phyloP scores from a whole-genome alignment of 2,797 vertebrate species.

The Crax fasciolata region DNA sequence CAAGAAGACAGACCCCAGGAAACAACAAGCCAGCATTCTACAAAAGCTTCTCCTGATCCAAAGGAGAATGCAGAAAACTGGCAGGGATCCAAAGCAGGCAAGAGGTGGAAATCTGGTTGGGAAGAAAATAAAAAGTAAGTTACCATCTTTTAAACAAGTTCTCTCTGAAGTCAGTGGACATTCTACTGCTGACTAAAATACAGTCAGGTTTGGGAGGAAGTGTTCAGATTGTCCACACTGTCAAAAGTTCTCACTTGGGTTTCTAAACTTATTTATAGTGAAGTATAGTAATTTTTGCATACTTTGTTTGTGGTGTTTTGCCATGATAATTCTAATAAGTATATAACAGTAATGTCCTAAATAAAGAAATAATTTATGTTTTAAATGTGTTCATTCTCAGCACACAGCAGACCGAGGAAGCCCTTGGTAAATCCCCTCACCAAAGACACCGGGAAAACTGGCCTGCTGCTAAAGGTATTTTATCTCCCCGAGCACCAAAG shows the following conservation, averaged over 20 bases:
- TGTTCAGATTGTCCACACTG: background rate
- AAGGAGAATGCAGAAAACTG: slow-evolving; percentile 90
- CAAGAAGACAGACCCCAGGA: slow-evolving; percentile 90
- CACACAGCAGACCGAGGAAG: slow-evolving; percentile 86
- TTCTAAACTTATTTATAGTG: background rate
- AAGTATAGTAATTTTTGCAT: background rate
- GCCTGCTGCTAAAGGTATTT: slow-evolving; percentile 85
- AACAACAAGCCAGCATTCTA: slow-evolving; percentile 83
- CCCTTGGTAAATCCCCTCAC: slow-evolving; percentile 85
- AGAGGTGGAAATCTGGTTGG: slow-evolving; percentile 96
- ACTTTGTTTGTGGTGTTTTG: background rate
- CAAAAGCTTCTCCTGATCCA: slow-evolving; percentile 84
- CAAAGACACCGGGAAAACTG: slow-evolving; percentile 90
- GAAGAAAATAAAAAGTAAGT: slow-evolving; percentile 96
- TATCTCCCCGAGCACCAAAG: slow-evolving; percentile 89
- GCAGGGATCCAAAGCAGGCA: slow-evolving; percentile 85
- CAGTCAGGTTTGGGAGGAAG: background rate
- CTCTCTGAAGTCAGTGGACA: background rate
- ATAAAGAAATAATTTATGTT: background rate
- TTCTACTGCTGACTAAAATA: background rate
- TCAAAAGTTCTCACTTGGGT: background rate
- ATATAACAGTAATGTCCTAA: background rate
- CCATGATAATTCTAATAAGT: background rate
- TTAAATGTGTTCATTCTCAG: slow-evolving; percentile 79
- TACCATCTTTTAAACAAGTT: background rate